Conservation (phyloP, 2,113 vertebrate genomes). For the Eonycteris spelaea region DNA sequence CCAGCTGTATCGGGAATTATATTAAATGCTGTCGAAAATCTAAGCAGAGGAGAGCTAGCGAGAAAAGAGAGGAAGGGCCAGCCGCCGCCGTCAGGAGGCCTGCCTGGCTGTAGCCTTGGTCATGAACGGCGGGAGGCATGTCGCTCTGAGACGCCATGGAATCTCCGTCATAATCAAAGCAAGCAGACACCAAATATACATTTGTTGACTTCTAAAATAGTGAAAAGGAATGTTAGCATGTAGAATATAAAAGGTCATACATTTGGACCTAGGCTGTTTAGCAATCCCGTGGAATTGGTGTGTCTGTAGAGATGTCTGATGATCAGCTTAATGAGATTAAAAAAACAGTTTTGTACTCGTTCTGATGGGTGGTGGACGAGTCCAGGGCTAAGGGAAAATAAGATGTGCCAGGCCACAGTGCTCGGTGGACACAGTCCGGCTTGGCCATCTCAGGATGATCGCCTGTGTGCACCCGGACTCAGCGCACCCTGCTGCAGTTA, state of each 20-base stretch:
- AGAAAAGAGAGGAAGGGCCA: not conserved
- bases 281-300: not conserved
- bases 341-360: not conserved
- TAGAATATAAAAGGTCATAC: not conserved
- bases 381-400: not conserved
- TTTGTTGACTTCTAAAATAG: not conserved
- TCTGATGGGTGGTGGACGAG: not conserved
- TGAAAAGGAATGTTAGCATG: not conserved
- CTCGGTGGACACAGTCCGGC: too few relatives aligned
- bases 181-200: not conserved
- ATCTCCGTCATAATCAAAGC: not conserved
- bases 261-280: not conserved
- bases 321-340: not conserved
- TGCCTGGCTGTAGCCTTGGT: not conserved
- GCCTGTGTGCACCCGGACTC: not conserved
- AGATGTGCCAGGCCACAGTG: not conserved
- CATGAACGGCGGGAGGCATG: not conserved
- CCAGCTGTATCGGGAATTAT: not conserved
- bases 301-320: not conserved
- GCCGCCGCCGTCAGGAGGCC: not conserved
- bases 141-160: not conserved
- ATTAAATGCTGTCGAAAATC: not conserved
- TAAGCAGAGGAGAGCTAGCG: not conserved
- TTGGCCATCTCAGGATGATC: fast-evolving
- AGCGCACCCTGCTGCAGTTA: not conserved